Evolutionary conservation across 1,140 invertebrate species (phyloP).

Genomic region (Macrosteles quadrilineatus): DNA sequence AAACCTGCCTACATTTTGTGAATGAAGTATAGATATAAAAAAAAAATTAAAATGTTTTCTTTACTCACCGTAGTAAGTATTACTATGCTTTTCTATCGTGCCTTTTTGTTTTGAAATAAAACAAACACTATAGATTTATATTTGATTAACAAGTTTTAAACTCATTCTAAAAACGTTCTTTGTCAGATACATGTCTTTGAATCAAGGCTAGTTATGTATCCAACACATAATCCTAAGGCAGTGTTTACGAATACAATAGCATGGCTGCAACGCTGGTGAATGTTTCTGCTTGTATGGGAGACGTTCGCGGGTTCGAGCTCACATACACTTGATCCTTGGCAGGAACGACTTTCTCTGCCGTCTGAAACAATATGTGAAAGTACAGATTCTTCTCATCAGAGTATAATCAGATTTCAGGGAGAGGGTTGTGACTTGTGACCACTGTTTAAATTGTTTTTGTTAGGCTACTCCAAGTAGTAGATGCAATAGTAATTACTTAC

Average conservation of each 20-base stretch:
- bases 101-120: too few relatives aligned
- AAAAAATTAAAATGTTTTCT: too few relatives aligned
- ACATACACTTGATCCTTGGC: not conserved
- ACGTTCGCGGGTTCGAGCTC: not conserved
- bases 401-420: not conserved
- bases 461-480: not conserved
- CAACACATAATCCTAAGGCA: too few relatives aligned
- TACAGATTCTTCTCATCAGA: not conserved
- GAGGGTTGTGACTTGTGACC: not conserved
- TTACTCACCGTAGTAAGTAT: too few relatives aligned
- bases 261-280: constrained; percentile 19
- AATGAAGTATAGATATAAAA: too few relatives aligned
- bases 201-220: too few relatives aligned
- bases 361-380: constrained; percentile 4
- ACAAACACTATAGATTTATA: too few relatives aligned
- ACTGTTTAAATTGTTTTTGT: not conserved
- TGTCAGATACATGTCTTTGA: too few relatives aligned
- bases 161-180: too few relatives aligned
- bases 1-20: too few relatives aligned
- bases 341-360: not conserved
- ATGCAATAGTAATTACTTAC: not conserved
- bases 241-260: not conserved
- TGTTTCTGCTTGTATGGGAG: constrained; percentile 13
- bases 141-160: too few relatives aligned
- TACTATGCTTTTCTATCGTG: too few relatives aligned